Conservation (phyloP, 2,113 vertebrate species). For the Oenanthe oenanthe region DNA sequence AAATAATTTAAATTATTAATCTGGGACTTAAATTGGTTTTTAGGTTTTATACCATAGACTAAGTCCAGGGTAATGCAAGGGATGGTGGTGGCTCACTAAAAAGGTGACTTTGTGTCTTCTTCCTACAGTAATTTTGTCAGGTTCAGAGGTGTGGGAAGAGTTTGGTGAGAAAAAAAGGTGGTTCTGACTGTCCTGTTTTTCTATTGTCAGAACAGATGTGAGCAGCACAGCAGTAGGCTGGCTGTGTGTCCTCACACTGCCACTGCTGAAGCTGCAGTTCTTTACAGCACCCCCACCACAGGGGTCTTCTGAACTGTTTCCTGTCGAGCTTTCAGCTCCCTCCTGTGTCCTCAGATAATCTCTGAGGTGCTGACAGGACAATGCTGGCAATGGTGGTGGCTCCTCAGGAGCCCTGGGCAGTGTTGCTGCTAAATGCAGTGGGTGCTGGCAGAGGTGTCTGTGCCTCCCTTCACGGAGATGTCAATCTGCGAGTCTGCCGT, state of each 20-base stretch:
- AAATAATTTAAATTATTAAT: neutral
- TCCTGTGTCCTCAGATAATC: neutral
- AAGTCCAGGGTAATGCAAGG: neutral
- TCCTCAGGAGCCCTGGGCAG: neutral
- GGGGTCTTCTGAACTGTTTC: neutral
- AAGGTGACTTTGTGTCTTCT: neutral
- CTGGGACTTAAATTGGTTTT: neutral
- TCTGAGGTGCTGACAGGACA: slow-evolving; percentile 33
- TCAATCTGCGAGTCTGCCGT: neutral
- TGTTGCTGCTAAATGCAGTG: neutral
- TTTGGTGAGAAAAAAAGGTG: neutral
- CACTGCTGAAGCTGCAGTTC: neutral
- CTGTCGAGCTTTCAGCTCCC: neutral
- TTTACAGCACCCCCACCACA: neutral
- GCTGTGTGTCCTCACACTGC: neutral
- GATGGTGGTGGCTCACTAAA: neutral
- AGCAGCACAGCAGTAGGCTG: neutral
- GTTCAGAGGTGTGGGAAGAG: neutral
- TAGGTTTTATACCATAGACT: neutral
- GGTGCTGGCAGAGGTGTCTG: neutral
- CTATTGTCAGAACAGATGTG: neutral
- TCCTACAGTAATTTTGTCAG: neutral
- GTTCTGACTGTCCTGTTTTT: neutral
- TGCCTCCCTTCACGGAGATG: neutral
- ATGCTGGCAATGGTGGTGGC: neutral